A percentile compares a stretch with the other conserved stretches of the same genome.
Conservation (phyloP, 2,797 vertebrate genomes). For the Aphelocoma californica region DNA sequence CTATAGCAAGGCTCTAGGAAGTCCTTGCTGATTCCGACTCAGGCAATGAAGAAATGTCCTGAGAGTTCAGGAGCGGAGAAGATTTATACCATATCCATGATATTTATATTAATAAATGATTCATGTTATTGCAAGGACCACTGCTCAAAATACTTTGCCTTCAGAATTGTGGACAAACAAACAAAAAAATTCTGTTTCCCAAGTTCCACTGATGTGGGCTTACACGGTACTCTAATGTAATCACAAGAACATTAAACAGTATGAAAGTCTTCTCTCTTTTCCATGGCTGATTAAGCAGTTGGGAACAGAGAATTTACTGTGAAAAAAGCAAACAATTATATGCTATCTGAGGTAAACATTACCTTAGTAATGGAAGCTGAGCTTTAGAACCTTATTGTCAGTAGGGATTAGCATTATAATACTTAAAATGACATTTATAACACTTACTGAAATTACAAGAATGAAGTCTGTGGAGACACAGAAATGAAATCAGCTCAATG, state of each 20-base stretch:
- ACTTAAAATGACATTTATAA: conserved; percentile 91
- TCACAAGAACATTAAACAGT: conserved; percentile 69
- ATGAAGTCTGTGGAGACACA: conserved; percentile 78
- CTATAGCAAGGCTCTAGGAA: not conserved
- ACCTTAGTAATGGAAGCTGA: conserved; percentile 87
- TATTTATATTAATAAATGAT: conserved; percentile 66
- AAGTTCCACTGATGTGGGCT: conserved; percentile 38
- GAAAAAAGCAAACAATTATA: conserved; percentile 86
- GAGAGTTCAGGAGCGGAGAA: conserved; percentile 45
- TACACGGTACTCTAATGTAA: conserved; percentile 62
- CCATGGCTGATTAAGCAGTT: conserved; percentile 86
- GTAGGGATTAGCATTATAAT: conserved; percentile 86
- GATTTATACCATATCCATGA: conserved; percentile 50
- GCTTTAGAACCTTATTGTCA: conserved; percentile 87
- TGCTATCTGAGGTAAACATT: conserved; percentile 90
- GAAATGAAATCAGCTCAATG: conserved; percentile 81
- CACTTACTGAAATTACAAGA: conserved; percentile 87
- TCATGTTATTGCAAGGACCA: conserved; percentile 41
- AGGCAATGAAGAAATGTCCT: conserved; percentile 32
- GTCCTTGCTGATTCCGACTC: not conserved
- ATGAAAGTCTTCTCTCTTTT: conserved; percentile 77
- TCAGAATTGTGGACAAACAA: conserved; percentile 48
- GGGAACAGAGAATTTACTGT: conserved; percentile 83
- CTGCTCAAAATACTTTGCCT: conserved; percentile 37
- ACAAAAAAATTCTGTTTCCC: conserved; percentile 18